These are phyloP conservation scores for Trilocha varians DNA, from an alignment of 2,888 invertebrate genomes.

Conservation along the genomic window DNA sequence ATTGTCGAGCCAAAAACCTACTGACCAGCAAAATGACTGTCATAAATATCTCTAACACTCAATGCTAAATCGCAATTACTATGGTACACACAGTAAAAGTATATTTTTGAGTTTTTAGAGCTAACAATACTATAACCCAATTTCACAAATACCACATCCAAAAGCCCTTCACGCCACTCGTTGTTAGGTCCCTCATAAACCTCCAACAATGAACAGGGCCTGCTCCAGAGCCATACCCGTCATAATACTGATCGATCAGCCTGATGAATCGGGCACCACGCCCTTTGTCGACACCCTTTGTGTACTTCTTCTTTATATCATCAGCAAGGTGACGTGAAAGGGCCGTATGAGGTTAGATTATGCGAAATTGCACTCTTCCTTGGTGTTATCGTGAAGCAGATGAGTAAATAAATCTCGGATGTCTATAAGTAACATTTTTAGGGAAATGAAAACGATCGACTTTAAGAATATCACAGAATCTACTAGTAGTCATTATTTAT, in stretches of 20 bases:
- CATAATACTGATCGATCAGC: slow-evolving; percentile 60
- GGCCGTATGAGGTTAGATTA: background rate
- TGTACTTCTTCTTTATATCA: background rate
- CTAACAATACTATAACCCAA: too few relatives aligned
- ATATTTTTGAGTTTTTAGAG: too few relatives aligned
- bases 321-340: background rate
- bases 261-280: slow-evolving; percentile 24
- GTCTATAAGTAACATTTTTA: too few relatives aligned
- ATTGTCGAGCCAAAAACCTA: too few relatives aligned
- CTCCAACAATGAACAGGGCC: slow-evolving; percentile 26
- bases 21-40: too few relatives aligned
- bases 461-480: too few relatives aligned
- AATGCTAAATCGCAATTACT: too few relatives aligned
- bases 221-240: slow-evolving; percentile 26
- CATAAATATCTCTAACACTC: too few relatives aligned
- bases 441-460: too few relatives aligned
- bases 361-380: background rate
- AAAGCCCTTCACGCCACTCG: background rate
- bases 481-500: too few relatives aligned
- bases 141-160: slow-evolving; percentile 4
- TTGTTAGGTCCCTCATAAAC: slow-evolving; percentile 20
- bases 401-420: too few relatives aligned
- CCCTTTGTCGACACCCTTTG: slow-evolving; percentile 8
- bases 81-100: too few relatives aligned
- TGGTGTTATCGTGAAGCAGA: background rate